Evolutionary conservation across 2,113 vertebrate species (phyloP), one percentile per base, ranked within the genome.

Genomic region (Labeo rohita): DNA sequence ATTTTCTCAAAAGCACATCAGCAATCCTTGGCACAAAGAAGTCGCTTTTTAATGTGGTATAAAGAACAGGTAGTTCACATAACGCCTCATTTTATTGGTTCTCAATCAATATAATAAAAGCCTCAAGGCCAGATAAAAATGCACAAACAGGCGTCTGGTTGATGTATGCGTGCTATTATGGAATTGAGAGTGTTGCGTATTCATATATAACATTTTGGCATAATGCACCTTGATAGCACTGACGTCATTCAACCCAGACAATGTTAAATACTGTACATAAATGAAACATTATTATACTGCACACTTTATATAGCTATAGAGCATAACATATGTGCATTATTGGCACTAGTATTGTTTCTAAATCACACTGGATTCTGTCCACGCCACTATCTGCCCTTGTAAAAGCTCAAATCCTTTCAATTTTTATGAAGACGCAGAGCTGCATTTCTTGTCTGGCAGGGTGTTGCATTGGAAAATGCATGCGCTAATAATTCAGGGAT

Each of bases 1-100:
- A 79, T 88, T 80, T 74, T 45, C 47, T 68, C 78, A 50, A 63
- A 70, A 78, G 8, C 28, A 7, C 52, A 34, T 49, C 36, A 68
- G 34, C 43, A 80, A 43, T 86, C 66, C 70, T 77, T 79, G 80
- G 80, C 80, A 78, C 15, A 39, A 39, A 75, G 16, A n/a, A 21
- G 65, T 66, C 10, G 8, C 18, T 43, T 34, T 56, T 78, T 9
- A 56, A 56, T 50, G 13, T 0, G 23, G 80, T 34, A 82, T 34
- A 82, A 82, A 70, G 45, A 82, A 52, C 80, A 82, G 63, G 80
- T 68, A 52, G 80, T 82, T 82, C 23, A n/a, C 47, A 39, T 82
- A 23, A 36, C 49, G 52, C 12, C 49, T 34, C 15, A 16, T 77
- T 54, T 50, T 52, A 70, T 70, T 36, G 34, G n/a, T 34, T 66